Conservation (phyloP, 2,113 vertebrate genomes). For the Gymnarchus niloticus region DNA sequence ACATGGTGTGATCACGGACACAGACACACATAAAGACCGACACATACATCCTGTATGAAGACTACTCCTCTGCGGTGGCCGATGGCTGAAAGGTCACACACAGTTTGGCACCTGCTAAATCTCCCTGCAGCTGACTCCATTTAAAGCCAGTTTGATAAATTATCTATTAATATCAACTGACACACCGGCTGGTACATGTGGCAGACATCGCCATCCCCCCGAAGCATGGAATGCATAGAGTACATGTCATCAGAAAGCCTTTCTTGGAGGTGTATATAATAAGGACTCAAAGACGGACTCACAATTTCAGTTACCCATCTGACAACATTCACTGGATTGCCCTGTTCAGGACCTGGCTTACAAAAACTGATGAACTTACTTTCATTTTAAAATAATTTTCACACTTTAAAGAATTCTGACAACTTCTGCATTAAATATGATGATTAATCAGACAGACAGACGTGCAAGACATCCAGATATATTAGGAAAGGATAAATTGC, state of each 20-base stretch:
- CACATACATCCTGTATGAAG: neutral
- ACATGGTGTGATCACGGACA: neutral
- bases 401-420: neutral
- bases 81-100: neutral
- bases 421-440: neutral
- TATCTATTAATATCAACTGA: conserved; percentile 9
- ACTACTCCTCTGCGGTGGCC: neutral
- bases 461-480: neutral
- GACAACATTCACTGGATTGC: no score
- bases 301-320: neutral
- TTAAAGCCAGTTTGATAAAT: conserved; percentile 3
- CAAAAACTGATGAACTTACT: neutral
- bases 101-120: neutral
- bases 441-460: neutral
- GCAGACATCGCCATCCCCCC: no score
- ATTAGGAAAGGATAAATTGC: neutral
- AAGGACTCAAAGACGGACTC: no score
- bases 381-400: neutral
- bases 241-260: neutral
- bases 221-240: no score
- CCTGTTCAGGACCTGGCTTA: neutral
- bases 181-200: neutral
- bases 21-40: neutral
- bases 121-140: neutral
- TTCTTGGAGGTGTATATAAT: neutral